These are phyloP conservation scores for Mungos mungo DNA, from an alignment of 2,113 vertebrate genomes.

Conservation along the genomic window DNA sequence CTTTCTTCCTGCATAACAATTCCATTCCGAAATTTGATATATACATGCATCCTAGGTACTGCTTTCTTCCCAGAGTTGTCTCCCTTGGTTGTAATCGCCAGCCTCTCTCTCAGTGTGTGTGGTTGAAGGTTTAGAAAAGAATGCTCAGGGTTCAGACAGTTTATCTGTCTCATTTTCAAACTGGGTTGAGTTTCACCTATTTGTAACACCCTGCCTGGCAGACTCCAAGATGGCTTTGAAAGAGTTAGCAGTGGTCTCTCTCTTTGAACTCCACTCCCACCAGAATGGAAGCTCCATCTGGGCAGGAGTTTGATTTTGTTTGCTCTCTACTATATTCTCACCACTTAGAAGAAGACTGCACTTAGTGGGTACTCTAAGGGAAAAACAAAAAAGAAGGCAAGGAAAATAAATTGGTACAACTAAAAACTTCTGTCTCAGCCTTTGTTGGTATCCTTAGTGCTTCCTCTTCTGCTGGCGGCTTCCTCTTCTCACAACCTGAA, in stretches of 20 bases:
- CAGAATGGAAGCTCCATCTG: background rate
- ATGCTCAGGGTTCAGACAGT: background rate
- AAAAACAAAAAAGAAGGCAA: background rate
- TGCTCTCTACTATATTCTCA: background rate
- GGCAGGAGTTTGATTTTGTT: background rate
- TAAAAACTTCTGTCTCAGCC: background rate
- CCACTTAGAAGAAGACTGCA: background rate
- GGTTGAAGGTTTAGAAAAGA: background rate
- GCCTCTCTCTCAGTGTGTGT: accelerated
- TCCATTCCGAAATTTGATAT: background rate
- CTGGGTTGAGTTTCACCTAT: background rate
- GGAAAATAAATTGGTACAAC: background rate
- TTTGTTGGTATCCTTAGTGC: background rate
- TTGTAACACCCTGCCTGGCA: background rate
- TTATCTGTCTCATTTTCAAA: background rate
- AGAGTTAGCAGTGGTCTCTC: background rate
- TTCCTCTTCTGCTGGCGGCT: background rate
- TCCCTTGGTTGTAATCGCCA: background rate
- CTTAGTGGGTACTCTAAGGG: background rate
- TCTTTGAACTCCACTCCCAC: background rate
- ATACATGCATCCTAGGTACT: background rate
- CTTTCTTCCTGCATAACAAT: background rate
- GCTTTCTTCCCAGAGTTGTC: background rate
- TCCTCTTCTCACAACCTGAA: background rate
- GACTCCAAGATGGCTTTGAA: background rate